A percentile compares a stretch with the other conserved stretches of the same genome.
These are phyloP conservation scores for Cosmia pyralina DNA, from an alignment of 2,888 invertebrate species.

Conservation along the genomic window DNA sequence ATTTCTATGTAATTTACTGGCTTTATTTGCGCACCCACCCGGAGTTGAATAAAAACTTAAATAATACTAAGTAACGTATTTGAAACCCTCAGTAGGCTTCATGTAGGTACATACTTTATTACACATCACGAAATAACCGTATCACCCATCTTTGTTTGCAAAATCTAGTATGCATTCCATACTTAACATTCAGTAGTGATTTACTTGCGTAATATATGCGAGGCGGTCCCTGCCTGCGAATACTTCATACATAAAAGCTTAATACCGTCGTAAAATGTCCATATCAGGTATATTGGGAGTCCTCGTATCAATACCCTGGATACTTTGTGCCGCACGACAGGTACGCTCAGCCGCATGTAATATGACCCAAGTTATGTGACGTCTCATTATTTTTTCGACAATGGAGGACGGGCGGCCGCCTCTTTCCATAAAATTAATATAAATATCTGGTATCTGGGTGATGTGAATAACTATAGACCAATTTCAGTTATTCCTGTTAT, in stretches of 20 bases:
- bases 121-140: background rate
- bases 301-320: constrained; percentile 42
- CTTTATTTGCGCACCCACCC: background rate
- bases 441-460: too few species aligned
- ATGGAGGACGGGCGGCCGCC: constrained; percentile 1
- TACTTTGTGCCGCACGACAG: constrained; percentile 51
- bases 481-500: too few species aligned
- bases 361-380: constrained; percentile 47
- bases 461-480: too few species aligned
- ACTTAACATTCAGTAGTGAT: constrained; percentile 45
- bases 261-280: constrained; percentile 69
- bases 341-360: constrained; percentile 31
- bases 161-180: constrained; percentile 14
- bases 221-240: constrained; percentile 40
- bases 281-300: constrained; percentile 60
- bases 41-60: background rate
- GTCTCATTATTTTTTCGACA: constrained; percentile 53
- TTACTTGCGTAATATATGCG: constrained; percentile 52
- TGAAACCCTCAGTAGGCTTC: background rate
- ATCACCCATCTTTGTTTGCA: constrained; percentile 15
- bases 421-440: constrained; percentile 32
- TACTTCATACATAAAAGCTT: constrained; percentile 68
- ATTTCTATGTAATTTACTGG: background rate
- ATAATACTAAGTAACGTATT: background rate
- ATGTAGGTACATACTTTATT: background rate